Evolutionary conservation across 2,113 vertebrate genomes (phyloP), one percentile per base, ranked within the genome.

Genomic region (Melanerpes aurifrons): DNA sequence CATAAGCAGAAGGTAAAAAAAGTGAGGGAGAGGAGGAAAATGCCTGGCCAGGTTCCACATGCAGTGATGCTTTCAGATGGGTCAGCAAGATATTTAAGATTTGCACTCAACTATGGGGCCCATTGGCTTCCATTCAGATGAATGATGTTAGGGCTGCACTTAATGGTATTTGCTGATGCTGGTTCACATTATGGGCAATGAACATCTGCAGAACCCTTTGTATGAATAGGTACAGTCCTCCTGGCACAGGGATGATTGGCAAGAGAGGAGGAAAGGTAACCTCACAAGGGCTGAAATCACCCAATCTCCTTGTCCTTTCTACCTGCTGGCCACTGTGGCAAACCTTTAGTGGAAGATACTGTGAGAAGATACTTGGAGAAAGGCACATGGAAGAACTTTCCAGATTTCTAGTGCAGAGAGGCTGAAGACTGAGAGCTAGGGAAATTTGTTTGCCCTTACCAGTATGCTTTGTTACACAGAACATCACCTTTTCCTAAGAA

Each of bases 1-100:
- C 93, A 32, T 20, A 63, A 96, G 80, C 43, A 1, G 47, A 57
- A 93, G 68, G 59, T 86, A 92, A 94, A 94, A 70, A 94, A 91
- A 79, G 50, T 31, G 32, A 32, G 54, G 58, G 45, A 3, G 1
- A 1, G 3, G 56, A 29, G 24, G 18, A 1, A 25, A 91, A 61
- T 1, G 40, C n/a, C 69, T 21, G 70, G 6, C 73, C 13, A 17
- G 62, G 35, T 94, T 88, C 90, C 0, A 0, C 28, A 81, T 0
- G 0, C 31, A 24, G 76, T 15, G 31, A 12, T 57, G 61, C 71
- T 92, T 90, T 57, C 88, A 81, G 66, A 71, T 81, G 45, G 47
- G 73, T 92, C 58, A 81, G 59, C 32, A 73, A 76, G 72, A 28
- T 67, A 61, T 87, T 59, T 77, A 53, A 87, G 69, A 68, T 76